phyloP scores from a whole-genome alignment of 2,113 vertebrate genomes.

The Cacatua alba region DNA sequence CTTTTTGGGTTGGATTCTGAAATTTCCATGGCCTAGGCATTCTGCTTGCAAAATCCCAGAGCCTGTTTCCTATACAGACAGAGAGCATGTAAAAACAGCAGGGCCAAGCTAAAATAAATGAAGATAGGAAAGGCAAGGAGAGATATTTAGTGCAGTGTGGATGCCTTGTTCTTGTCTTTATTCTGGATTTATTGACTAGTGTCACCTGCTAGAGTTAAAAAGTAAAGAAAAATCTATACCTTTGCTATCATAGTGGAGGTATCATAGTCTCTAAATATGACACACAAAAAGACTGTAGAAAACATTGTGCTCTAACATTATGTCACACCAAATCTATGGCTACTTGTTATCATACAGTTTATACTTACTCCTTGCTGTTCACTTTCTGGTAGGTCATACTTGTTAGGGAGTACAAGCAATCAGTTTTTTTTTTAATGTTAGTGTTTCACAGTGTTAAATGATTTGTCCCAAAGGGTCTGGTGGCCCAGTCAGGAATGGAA shows the following conservation, averaged over 20 bases:
- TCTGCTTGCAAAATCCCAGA: neutral
- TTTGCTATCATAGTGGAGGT: neutral
- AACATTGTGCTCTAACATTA: neutral
- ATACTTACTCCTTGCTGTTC: neutral
- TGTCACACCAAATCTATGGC: neutral
- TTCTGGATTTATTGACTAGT: neutral
- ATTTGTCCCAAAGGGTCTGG: neutral
- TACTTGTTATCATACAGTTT: neutral
- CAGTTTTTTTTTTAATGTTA: neutral
- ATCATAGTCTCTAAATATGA: neutral
- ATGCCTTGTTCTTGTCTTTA: neutral
- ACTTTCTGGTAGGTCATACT: neutral
- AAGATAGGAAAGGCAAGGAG: neutral
- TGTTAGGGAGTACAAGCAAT: neutral
- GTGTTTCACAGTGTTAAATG: fast-evolving
- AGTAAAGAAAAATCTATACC: neutral
- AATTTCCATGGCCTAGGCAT: neutral
- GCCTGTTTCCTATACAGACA: neutral
- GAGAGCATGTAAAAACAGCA: neutral
- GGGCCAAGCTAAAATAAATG: neutral
- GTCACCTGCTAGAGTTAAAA: neutral
- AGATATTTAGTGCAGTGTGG: neutral
- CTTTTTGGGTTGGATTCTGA: neutral
- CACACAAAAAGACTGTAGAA: neutral
- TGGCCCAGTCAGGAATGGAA: neutral